Percentiles rank a stretch among this genome's conserved stretches.
These are phyloP conservation scores for Clanis bilineata DNA, from an alignment of 2,888 invertebrate species.

Conservation along the genomic window DNA sequence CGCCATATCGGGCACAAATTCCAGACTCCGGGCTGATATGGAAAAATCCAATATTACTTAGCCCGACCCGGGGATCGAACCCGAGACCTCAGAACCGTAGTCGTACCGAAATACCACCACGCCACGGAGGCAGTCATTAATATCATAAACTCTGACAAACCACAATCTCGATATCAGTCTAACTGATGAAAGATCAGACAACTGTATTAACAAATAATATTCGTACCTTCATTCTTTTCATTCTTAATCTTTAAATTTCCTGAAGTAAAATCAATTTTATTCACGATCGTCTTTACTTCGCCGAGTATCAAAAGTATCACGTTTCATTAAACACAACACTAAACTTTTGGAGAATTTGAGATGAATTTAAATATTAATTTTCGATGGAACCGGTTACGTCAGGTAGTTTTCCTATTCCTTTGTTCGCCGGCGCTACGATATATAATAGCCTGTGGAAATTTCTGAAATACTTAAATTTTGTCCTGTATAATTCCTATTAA, in stretches of 20 bases:
- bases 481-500: no score
- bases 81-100: no score
- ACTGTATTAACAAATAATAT: background rate
- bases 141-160: no score
- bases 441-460: background rate
- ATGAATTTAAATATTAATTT: background rate
- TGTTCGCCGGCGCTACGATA: background rate
- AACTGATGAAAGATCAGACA: no score
- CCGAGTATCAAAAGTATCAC: background rate
- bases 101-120: no score
- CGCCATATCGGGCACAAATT: no score
- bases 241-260: background rate
- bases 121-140: no score
- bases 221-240: background rate
- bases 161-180: no score
- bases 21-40: no score
- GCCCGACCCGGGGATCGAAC: no score
- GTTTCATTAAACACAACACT: background rate
- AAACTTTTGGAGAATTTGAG: background rate
- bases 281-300: background rate
- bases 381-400: background rate
- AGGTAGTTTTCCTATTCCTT: background rate
- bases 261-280: background rate
- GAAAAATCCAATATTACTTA: no score
- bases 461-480: background rate